Evolutionary conservation across 1,140 invertebrate species (phyloP).

Genomic region (Caenorhabditis latens): DNA sequence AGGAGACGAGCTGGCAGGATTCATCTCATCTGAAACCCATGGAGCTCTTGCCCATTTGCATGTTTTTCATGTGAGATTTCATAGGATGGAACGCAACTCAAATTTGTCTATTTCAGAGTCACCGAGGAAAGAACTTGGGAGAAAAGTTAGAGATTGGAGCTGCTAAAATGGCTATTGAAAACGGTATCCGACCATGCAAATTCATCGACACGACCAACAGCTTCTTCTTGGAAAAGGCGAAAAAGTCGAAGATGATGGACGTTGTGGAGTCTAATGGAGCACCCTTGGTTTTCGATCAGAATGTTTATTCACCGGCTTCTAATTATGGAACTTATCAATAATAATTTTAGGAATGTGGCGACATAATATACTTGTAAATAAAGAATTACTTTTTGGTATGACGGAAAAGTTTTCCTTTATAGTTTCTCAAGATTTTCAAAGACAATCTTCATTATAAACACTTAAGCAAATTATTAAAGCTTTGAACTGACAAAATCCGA

Average conservation of each 20-base stretch:
- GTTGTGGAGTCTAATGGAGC: conserved; percentile 15
- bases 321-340: conserved; percentile 38
- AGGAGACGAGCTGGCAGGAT: conserved; percentile 25
- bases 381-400: not conserved
- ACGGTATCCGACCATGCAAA: conserved; percentile 38
- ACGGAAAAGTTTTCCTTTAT: no score
- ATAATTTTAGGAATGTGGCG: not conserved
- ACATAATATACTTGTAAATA: conserved; percentile 47
- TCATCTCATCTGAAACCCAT: conserved; percentile 37
- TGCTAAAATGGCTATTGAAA: conserved; percentile 42
- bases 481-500: no score
- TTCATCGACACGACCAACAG: conserved; percentile 38
- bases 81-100: not conserved
- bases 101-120: not conserved
- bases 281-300: conserved; percentile 21
- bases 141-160: conserved; percentile 46
- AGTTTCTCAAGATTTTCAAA: no score
- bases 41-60: conserved; percentile 32
- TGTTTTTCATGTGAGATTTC: conserved; percentile 14
- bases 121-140: conserved; percentile 21
- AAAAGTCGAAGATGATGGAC: conserved; percentile 46
- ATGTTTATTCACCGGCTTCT: conserved; percentile 7
- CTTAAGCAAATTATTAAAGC: no score
- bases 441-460: no score
- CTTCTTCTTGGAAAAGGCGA: conserved; percentile 34